A percentile compares a stretch with the other conserved stretches of the same genome.
phyloP scores from a whole-genome alignment of 2,797 vertebrate species.

The Brachymystax lenok region DNA sequence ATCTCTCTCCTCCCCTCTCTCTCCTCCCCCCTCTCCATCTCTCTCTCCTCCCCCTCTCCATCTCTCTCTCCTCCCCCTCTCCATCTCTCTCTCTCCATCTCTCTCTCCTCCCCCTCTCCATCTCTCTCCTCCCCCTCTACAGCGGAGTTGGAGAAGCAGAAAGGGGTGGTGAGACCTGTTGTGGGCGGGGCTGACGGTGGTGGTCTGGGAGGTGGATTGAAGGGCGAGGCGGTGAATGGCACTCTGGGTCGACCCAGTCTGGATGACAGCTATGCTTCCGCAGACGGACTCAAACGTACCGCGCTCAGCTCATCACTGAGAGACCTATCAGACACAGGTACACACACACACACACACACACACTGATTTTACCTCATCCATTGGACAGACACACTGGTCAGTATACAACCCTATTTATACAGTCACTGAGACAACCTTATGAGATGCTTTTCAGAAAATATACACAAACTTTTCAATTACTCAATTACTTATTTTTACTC shows the following conservation, averaged over 20 bases:
- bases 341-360: slow-evolving; percentile 53
- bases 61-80: not conserved
- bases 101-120: not conserved
- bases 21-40: not conserved
- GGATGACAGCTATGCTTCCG: slow-evolving; percentile 87
- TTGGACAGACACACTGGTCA: not conserved
- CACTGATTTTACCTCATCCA: not conserved
- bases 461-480: not conserved
- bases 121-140: slow-evolving; percentile 20
- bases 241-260: slow-evolving; percentile 84
- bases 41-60: not conserved
- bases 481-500: not conserved
- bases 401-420: slow-evolving; percentile 27
- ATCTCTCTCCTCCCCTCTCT: not conserved
- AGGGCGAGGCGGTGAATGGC: slow-evolving; percentile 86
- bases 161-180: slow-evolving; percentile 87
- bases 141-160: slow-evolving; percentile 95
- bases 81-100: not conserved
- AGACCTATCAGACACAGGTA: slow-evolving; percentile 91
- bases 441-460: not conserved
- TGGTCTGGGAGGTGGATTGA: slow-evolving; percentile 48
- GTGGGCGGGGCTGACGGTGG: slow-evolving; percentile 51
- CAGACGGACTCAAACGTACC: slow-evolving; percentile 88
- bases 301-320: slow-evolving; percentile 91
- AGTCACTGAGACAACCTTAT: slow-evolving; percentile 10